phyloP scores from a whole-genome alignment of 2,888 invertebrate species.

The Agonopterix alstromeriana region DNA sequence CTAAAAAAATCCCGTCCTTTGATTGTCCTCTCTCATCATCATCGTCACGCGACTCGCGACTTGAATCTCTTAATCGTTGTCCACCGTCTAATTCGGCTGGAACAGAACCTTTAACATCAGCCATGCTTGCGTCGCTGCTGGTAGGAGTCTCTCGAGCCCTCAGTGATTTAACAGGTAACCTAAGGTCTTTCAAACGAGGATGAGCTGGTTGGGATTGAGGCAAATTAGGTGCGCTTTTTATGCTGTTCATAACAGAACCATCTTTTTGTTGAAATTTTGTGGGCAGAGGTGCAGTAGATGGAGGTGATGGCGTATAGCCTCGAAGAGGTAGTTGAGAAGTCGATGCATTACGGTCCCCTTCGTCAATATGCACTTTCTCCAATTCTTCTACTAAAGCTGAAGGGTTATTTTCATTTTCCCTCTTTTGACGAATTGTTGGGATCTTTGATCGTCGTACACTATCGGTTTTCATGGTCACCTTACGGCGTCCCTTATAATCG shows the following conservation, averaged over 20 bases:
- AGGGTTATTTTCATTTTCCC: slow-evolving; percentile 59
- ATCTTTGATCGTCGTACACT: slow-evolving; percentile 77
- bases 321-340: slow-evolving; percentile 80
- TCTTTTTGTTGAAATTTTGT: slow-evolving; percentile 87
- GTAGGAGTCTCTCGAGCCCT: slow-evolving; percentile 78
- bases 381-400: slow-evolving; percentile 70
- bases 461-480: slow-evolving; percentile 74
- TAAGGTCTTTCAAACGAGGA: slow-evolving; percentile 83
- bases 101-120: slow-evolving; percentile 76
- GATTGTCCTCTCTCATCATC: slow-evolving; percentile 83
- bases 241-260: slow-evolving; percentile 84
- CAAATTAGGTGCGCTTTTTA: slow-evolving; percentile 87
- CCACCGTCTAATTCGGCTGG: slow-evolving; percentile 67
- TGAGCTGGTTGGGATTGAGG: slow-evolving; percentile 81
- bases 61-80: slow-evolving; percentile 67
- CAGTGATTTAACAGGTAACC: slow-evolving; percentile 83
- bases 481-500: slow-evolving; percentile 74
- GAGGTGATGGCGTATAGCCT: slow-evolving; percentile 88
- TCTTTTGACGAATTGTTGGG: slow-evolving; percentile 75
- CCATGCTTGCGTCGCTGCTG: slow-evolving; percentile 79
- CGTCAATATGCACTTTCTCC: slow-evolving; percentile 80
- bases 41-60: slow-evolving; percentile 78
- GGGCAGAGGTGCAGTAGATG: slow-evolving; percentile 89
- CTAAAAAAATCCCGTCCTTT: slow-evolving; percentile 83
- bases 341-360: slow-evolving; percentile 71